A percentile compares a stretch with the other conserved stretches of the same genome.
Evolutionary conservation across 2,888 invertebrate genomes (phyloP).

Genomic region (Pharmacophagus antenor): DNA sequence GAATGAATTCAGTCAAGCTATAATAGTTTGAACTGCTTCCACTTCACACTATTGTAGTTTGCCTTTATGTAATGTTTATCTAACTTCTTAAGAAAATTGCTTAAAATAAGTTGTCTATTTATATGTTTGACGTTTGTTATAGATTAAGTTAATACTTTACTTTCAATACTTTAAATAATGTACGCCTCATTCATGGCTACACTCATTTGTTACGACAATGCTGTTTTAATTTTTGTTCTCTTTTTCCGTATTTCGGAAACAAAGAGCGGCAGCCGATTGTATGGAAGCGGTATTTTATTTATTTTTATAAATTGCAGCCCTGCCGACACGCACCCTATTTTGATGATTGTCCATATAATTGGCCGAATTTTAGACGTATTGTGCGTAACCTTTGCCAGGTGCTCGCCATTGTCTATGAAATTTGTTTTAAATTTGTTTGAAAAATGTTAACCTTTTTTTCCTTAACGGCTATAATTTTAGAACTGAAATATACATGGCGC

Average conservation of each 20-base stretch:
- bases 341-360: constrained; percentile 77
- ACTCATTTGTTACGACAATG: constrained; percentile 40
- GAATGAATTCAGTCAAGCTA: too few relatives aligned
- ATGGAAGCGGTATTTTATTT: constrained; percentile 53
- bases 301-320: constrained; percentile 61
- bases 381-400: constrained; percentile 46
- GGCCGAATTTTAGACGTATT: constrained; percentile 68
- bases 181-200: constrained; percentile 10
- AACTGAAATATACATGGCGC: too few relatives aligned
- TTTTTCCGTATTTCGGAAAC: constrained; percentile 40
- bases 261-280: constrained; percentile 41
- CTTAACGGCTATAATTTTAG: too few relatives aligned
- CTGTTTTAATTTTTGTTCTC: constrained; percentile 60
- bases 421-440: constrained; percentile 10
- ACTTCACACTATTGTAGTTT: too few relatives aligned
- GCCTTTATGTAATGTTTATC: too few relatives aligned
- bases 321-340: constrained; percentile 51
- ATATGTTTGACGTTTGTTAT: neutral
- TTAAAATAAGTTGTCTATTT: too few relatives aligned
- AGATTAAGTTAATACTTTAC: neutral
- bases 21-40: too few relatives aligned
- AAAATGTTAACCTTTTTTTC: neutral
- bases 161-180: neutral
- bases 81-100: too few relatives aligned
- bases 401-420: constrained; percentile 31